Base-by-base conservation (phyloP, 2,888 invertebrate genomes). In the Galeruca laticollis region DNA sequence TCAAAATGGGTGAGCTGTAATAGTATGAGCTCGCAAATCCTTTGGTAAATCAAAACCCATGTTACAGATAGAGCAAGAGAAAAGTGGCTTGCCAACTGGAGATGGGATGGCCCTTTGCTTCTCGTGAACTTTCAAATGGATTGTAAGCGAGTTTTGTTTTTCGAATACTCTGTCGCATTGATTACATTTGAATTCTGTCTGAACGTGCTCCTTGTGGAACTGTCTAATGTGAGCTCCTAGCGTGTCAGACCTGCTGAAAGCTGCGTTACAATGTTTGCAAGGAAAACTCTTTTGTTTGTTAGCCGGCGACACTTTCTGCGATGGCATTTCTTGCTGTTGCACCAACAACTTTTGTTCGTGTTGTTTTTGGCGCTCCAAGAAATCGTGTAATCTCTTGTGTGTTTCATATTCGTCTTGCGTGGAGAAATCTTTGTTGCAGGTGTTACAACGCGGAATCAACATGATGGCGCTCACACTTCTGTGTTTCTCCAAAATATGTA, bases 131-230 rank as follows among this genome's bases (percentile, higher is more conserved):
- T 87, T 90, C 83, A 84, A 87, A 83, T 88, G 92, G 84, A 85
- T 91, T 61, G 89, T 90, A 33, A 92, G 81, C 11, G 92, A 91
- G 18, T 88, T 85, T 21, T 90, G 90, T 13, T 91, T 90, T 70
- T 87, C 88, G 60, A 92, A 88, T 0, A 87, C 86, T 73, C 91
- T 90, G 1, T 89, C 89, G 75, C 92, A 92, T 62, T 90, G 87
- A 75, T 89, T 89, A 76, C 92, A 92, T 81, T 88, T 88, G 77
- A 89, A 89, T 6, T 76, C 79, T 0, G 71, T 87, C 82, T 40
- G 86, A 82, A 86, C 84, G 3, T 86, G 86, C 20, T 87, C 79
- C 47, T 83, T 83, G 79, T 89, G 89, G 76, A 90, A 89, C 74
- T 88, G 87, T 77, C 89, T 88, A 83, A 91, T 88, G 78, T 92